Conservation (phyloP, 2,113 vertebrate species). For the Calonectris borealis region DNA sequence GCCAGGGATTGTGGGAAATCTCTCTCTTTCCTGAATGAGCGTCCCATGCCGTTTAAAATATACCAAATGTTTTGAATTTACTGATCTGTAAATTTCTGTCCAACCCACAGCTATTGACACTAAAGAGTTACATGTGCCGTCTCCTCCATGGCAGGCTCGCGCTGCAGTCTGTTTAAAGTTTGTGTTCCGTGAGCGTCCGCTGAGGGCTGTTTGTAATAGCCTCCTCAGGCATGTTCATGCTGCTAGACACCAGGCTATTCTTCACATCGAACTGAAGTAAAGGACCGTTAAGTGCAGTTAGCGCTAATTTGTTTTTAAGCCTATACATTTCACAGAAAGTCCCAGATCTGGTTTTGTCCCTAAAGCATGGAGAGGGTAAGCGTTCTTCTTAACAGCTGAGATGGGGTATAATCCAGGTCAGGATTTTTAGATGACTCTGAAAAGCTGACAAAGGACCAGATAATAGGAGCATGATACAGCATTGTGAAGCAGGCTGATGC, state of each 20-base stretch:
- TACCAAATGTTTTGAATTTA: conserved; percentile 2
- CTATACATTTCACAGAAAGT: neutral
- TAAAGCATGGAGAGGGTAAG: neutral
- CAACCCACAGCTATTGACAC: neutral
- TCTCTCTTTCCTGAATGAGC: neutral
- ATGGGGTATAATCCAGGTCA: neutral
- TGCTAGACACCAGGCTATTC: neutral
- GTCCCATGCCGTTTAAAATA: neutral
- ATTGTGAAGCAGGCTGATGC: neutral
- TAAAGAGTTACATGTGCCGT: neutral
- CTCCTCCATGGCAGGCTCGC: neutral
- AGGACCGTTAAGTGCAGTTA: fast-evolving
- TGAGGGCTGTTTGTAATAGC: neutral
- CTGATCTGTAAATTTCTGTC: neutral
- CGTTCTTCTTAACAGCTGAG: neutral
- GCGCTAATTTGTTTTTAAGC: neutral
- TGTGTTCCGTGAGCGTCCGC: neutral
- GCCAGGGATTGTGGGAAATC: neutral
- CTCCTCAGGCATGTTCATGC: neutral
- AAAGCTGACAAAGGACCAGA: neutral
- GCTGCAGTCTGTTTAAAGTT: neutral
- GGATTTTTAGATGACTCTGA: neutral
- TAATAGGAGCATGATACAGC: neutral
- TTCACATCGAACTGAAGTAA: neutral
- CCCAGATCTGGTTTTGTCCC: neutral